Evolutionary conservation across 1,140 invertebrate genomes (phyloP).

Genomic region (Odontomachus brunneus): DNA sequence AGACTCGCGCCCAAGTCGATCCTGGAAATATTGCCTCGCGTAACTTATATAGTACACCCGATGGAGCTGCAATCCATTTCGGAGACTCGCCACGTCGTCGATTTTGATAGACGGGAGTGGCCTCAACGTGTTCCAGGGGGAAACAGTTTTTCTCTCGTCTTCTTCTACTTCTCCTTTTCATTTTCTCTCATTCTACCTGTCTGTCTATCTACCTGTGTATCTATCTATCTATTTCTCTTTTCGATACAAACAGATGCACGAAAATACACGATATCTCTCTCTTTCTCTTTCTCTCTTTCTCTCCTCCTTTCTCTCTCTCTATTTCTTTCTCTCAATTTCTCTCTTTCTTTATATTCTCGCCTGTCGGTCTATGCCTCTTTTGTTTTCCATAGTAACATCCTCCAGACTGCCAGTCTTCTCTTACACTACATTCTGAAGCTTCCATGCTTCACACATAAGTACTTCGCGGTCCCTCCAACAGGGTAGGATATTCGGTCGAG

Average conservation of each 20-base stretch:
- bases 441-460: constrained; percentile 45
- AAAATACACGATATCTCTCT: constrained; percentile 14
- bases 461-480: constrained; percentile 20
- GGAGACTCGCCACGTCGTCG: constrained; percentile 40
- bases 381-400: constrained; percentile 23
- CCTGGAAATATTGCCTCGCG: constrained; percentile 66
- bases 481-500: constrained; percentile 56
- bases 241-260: not conserved
- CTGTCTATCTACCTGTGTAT: not conserved
- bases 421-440: constrained; percentile 33
- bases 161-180: not conserved
- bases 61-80: constrained; percentile 15
- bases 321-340: not conserved
- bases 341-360: not conserved
- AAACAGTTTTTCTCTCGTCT: constrained; percentile 51
- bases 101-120: constrained; percentile 45
- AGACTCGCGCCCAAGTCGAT: not conserved
- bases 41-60: constrained; percentile 53
- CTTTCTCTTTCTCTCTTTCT: not conserved
- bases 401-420: not conserved
- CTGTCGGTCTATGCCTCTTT: constrained; percentile 10
- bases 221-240: not conserved
- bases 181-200: not conserved
- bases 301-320: constrained; percentile 19
- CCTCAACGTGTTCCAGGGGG: constrained; percentile 35